Percentiles rank a stretch among this genome's conserved stretches.
These are phyloP conservation scores for roundworm (Caenorhabditis elegans) DNA, from an alignment of 1,140 invertebrate species.

Conservation along the genomic window WBcel235 BX284602.5:4452001-4452500, in stretches of 20 bases:
- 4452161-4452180: slow-evolving; percentile 77
- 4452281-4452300: slow-evolving; percentile 63
- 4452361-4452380: slow-evolving; percentile 31
- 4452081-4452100: too few relatives aligned
- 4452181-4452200: slow-evolving; percentile 81
- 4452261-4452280: slow-evolving; percentile 62
- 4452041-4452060: too few relatives aligned
- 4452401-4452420: neutral
- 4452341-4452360: too few relatives aligned
- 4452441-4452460: slow-evolving; percentile 48
- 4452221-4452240: slow-evolving; percentile 84
- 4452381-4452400: slow-evolving; percentile 9
- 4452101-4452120: neutral
- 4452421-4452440: neutral
- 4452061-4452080: too few relatives aligned
- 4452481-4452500: too few relatives aligned
- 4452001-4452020: too few relatives aligned
- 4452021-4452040: too few relatives aligned
- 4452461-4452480: slow-evolving; percentile 48
- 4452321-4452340: slow-evolving; percentile 31
- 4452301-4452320: slow-evolving; percentile 58
- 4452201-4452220: slow-evolving; percentile 83
- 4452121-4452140: neutral
- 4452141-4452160: slow-evolving; percentile 74
- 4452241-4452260: slow-evolving; percentile 66